A percentile compares a stretch with the other conserved stretches of the same genome.
Conservation (phyloP, 1,140 invertebrate genomes). For the Tetranychus urticae region DNA sequence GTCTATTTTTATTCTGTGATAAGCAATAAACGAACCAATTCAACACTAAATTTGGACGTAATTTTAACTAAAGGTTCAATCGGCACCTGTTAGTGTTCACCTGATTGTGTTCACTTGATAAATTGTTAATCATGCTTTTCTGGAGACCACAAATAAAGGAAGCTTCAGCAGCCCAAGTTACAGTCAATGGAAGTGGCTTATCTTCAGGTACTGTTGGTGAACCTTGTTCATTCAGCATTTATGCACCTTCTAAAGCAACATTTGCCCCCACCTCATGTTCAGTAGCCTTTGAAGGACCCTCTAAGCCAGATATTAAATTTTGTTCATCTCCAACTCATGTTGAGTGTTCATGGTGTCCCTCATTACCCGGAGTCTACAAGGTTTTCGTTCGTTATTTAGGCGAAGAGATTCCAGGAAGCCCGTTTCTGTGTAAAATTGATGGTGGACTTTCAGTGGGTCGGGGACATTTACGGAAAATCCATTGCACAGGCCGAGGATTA, state of each 20-base stretch:
- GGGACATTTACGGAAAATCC: slow-evolving; percentile 4
- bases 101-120: too few species aligned
- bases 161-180: not conserved
- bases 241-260: slow-evolving; percentile 20
- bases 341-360: slow-evolving; percentile 17
- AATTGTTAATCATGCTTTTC: not conserved
- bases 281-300: slow-evolving; percentile 20
- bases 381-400: slow-evolving; percentile 9
- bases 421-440: slow-evolving; percentile 7
- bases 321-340: slow-evolving; percentile 32
- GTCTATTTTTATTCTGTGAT: too few species aligned
- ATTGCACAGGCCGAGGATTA: slow-evolving; percentile 2
- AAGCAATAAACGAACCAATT: too few species aligned
- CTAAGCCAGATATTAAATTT: slow-evolving; percentile 28
- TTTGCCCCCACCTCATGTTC: slow-evolving; percentile 18
- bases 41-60: too few species aligned
- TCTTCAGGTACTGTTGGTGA: slow-evolving; percentile 22
- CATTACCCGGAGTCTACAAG: slow-evolving; percentile 9
- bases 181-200: not conserved
- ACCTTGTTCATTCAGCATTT: slow-evolving; percentile 25
- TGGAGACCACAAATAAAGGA: not conserved
- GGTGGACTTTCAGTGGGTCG: not conserved
- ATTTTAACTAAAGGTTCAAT: too few species aligned
- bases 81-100: too few species aligned
- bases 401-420: slow-evolving; percentile 10